These are phyloP conservation scores for Drosophila sp. DNA, from an alignment of 1,140 invertebrate genomes.

Conservation along the genomic window DNA sequence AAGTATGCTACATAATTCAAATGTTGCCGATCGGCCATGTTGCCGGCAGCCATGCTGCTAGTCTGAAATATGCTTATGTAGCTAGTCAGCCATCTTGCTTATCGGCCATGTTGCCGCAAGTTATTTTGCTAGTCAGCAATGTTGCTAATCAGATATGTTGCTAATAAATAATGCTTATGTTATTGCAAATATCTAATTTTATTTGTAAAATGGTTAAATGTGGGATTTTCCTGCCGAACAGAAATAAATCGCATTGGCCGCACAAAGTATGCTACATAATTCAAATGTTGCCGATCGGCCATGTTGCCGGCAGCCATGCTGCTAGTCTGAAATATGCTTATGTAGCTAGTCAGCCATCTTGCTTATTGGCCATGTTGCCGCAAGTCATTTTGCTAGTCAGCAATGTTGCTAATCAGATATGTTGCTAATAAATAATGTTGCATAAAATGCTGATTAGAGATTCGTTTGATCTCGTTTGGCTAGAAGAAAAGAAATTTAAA, in stretches of 20 bases:
- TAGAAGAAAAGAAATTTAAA: too few species aligned
- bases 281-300: not conserved
- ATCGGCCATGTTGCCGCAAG: not conserved
- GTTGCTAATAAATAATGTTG: not conserved
- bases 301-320: not conserved
- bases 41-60: not conserved
- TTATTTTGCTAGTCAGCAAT: not conserved
- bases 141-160: not conserved
- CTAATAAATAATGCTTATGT: not conserved
- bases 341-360: not conserved
- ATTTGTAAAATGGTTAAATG: too few species aligned
- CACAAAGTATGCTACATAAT: not conserved
- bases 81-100: not conserved
- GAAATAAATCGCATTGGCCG: not conserved
- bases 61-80: not conserved
- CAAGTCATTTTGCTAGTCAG: too few species aligned
- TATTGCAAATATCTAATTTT: too few species aligned
- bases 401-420: not conserved
- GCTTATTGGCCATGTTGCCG: not conserved
- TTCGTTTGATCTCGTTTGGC: too few species aligned
- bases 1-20: not conserved
- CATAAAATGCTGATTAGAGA: too few species aligned
- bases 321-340: not conserved
- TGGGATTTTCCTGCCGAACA: too few species aligned
- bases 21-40: not conserved